Base-by-base conservation (phyloP, 2,797 vertebrate species). In the Enteromius trimaculatus region DNA sequence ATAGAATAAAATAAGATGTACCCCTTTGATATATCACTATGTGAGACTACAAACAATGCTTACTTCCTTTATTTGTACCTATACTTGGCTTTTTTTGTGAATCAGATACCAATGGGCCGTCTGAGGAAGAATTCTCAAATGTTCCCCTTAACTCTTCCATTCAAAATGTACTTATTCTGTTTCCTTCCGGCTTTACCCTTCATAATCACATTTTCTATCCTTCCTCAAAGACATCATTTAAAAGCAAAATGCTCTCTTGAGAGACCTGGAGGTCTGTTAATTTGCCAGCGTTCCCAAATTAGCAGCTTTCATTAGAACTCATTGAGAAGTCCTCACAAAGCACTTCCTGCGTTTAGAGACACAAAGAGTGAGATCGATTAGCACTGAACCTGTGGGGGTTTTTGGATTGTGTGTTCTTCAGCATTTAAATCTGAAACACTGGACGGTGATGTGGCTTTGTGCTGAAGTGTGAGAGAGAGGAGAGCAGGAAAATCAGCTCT, bases 221-320 rank as follows among this genome's bases (percentile, higher is more conserved):
- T 39, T 88, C 79, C 88, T 90, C 89, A 86, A 92, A 81, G 68
- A 77, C 68, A 77, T 80, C 79, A 51, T 80, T 89, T 85, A 90
- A 89, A 90, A 91, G 69, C 83, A 87, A 82, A 90, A 88, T 51
- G 82, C 81, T 88, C 83, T 84, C 87, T 89, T 77, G 65, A 77
- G 84, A 90, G 91, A 88, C 87, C 80, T 80, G 89, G 90, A 87
- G 91, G 85, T 77, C 89, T 37, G 44, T 84, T 88, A 69, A 91
- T 91, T 93, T 91, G 87, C 84, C 88, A 85, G 86, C 66, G 79
- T 81, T 82, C 85, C 81, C 83, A 91, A 93, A 93, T 94, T 94
- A 92, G 87, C 37, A 88, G 88, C 82, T 58, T 86, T 87, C 87
- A 92, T 95, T 93, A 93, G 92, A 90, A 88, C 79, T 23, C 80